Evolutionary conservation across 2,113 vertebrate species (phyloP).

Genomic region (Danionella cerebrum): DNA sequence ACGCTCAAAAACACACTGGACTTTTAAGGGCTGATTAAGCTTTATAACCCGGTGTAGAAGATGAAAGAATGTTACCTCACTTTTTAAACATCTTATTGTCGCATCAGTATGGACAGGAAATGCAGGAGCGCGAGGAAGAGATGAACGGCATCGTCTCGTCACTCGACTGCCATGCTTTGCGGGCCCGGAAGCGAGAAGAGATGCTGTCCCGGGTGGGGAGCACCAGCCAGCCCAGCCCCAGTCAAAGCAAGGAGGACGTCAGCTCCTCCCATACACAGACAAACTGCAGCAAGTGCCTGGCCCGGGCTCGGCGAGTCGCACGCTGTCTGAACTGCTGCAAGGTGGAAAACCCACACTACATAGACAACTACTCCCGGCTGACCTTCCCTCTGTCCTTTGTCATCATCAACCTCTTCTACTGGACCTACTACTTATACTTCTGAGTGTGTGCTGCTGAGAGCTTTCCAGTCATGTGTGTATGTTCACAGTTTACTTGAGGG

Average conservation of each 20-base stretch:
- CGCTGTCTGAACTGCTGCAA: constrained; percentile 71
- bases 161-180: constrained; percentile 53
- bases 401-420: constrained; percentile 83
- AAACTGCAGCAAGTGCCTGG: constrained; percentile 53
- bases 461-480: not conserved
- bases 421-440: constrained; percentile 88
- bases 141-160: constrained; percentile 73
- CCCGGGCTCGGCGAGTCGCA: constrained; percentile 61
- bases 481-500: constrained; percentile 8
- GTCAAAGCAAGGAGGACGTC: constrained; percentile 53
- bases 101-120: constrained; percentile 58
- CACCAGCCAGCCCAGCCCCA: constrained; percentile 53
- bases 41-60: too few relatives aligned
- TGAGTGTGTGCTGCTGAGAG: constrained; percentile 46
- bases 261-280: constrained; percentile 47
- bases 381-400: constrained; percentile 81
- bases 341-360: constrained; percentile 83
- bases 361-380: constrained; percentile 85
- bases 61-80: not conserved
- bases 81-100: not conserved
- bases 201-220: constrained; percentile 42
- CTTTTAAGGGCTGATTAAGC: too few relatives aligned
- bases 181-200: constrained; percentile 59
- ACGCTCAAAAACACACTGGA: too few relatives aligned
- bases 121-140: constrained; percentile 68